phyloP scores from a whole-genome alignment of 2,888 invertebrate species.

The Agrochola lota region DNA sequence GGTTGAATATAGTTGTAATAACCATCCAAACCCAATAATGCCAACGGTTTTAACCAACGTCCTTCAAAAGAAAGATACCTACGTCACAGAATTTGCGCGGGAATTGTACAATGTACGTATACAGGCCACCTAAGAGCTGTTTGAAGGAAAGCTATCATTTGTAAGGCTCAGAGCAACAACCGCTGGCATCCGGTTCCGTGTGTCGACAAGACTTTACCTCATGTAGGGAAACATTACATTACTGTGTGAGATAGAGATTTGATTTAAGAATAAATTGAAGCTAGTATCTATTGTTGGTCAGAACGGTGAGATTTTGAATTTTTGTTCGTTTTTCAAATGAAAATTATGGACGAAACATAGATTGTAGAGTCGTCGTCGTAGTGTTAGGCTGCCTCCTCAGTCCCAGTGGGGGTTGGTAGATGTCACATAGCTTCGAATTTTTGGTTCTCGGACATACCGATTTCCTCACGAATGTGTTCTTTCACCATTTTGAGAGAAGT shows the following conservation, averaged over 20 bases:
- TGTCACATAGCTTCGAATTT: no score
- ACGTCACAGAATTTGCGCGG: constrained; percentile 47
- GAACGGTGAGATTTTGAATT: background rate
- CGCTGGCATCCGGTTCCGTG: constrained; percentile 67
- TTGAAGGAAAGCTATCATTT: constrained; percentile 70
- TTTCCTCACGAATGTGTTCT: no score
- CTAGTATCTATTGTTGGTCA: background rate
- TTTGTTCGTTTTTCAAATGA: no score
- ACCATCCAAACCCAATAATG: background rate
- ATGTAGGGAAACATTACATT: constrained; percentile 57
- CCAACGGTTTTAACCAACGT: background rate
- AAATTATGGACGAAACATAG: no score
- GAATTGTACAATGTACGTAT: constrained; percentile 43
- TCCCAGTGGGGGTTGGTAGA: no score
- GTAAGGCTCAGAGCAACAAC: constrained; percentile 72
- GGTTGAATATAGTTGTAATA: background rate
- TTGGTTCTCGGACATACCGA: no score
- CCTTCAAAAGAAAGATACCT: constrained; percentile 26
- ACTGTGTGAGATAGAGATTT: constrained; percentile 53
- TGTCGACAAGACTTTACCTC: constrained; percentile 67
- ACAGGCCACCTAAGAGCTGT: constrained; percentile 30
- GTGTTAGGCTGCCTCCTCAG: no score
- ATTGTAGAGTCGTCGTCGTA: no score
- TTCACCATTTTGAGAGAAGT: no score
- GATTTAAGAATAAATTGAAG: constrained; percentile 39